Conservation (phyloP, 2,888 invertebrate species). For the Synergus gifuensis region DNA sequence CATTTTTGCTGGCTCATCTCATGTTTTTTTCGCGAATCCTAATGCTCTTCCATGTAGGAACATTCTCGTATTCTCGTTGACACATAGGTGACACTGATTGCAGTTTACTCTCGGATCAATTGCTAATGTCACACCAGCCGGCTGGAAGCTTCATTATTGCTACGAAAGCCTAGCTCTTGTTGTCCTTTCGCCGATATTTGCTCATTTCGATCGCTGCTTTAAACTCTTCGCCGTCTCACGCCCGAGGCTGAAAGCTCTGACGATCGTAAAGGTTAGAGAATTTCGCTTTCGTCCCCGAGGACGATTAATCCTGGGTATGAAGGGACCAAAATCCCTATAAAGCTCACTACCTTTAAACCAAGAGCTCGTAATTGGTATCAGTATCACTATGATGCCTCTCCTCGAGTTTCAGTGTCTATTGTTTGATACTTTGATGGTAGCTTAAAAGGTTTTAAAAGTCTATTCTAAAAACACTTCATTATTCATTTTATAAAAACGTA, state of each 20-base stretch:
- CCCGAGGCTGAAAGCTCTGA: slow-evolving; percentile 40
- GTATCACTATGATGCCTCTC: neutral
- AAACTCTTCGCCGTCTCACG: slow-evolving; percentile 44
- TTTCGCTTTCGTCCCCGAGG: slow-evolving; percentile 27
- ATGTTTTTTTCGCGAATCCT: neutral
- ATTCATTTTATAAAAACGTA: neutral
- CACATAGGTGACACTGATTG: slow-evolving; percentile 44
- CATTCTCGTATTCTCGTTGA: neutral
- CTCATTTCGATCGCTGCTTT: slow-evolving; percentile 45
- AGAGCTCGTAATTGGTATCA: neutral
- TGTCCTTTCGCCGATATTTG: slow-evolving; percentile 51
- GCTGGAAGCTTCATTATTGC: slow-evolving; percentile 49
- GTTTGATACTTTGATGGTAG: neutral
- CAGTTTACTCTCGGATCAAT: slow-evolving; percentile 54
- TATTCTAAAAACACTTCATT: neutral
- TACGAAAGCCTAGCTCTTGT: slow-evolving; percentile 46
- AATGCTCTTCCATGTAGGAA: neutral
- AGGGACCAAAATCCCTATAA: slow-evolving; percentile 29
- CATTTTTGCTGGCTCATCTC: slow-evolving; percentile 9
- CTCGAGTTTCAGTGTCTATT: neutral
- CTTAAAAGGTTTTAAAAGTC: neutral
- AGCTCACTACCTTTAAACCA: slow-evolving; percentile 7
- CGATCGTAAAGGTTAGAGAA: slow-evolving; percentile 36
- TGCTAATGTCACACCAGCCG: slow-evolving; percentile 56
- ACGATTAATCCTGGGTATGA: slow-evolving; percentile 21